phyloP scores from a whole-genome alignment of 92 coral and sea anemone genomes.

The Siderastrea siderea region DNA sequence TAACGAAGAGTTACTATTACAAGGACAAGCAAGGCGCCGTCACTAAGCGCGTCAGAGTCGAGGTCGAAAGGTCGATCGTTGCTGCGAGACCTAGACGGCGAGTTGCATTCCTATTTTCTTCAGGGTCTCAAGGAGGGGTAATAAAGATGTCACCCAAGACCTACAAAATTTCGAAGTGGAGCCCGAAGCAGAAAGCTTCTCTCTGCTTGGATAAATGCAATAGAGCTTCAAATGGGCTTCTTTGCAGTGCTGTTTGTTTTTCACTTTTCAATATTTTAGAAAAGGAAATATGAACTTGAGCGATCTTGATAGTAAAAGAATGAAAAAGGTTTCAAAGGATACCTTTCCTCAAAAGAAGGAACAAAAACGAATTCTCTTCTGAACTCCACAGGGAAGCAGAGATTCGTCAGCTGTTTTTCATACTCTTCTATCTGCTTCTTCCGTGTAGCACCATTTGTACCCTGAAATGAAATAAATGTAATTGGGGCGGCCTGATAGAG shows the following conservation, averaged over 20 bases:
- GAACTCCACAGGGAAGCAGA: slow-evolving; percentile 63
- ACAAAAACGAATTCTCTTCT: slow-evolving; percentile 43
- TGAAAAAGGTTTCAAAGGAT: slow-evolving; percentile 17
- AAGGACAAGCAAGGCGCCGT: too few species aligned
- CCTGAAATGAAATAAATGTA: slow-evolving; percentile 13
- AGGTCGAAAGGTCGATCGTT: too few species aligned
- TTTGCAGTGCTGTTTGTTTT: not conserved
- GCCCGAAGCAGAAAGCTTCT: too few species aligned
- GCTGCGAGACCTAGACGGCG: too few species aligned
- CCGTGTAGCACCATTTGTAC: slow-evolving; percentile 41
- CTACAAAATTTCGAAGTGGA: too few species aligned
- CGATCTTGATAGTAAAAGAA: too few species aligned
- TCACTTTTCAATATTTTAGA: not conserved
- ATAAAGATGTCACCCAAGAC: too few species aligned
- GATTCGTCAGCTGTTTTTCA: slow-evolving; percentile 47
- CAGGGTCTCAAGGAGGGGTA: too few species aligned
- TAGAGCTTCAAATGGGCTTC: not conserved
- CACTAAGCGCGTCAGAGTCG: too few species aligned
- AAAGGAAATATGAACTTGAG: too few species aligned
- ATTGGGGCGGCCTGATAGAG: too few species aligned
- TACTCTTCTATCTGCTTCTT: slow-evolving; percentile 36
- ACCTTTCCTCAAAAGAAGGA: slow-evolving; percentile 69
- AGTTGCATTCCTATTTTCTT: too few species aligned
- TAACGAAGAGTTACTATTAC: not conserved
- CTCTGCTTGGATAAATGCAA: not conserved